Evolutionary conservation across 2,797 vertebrate species (phyloP).

Genomic region (Pseudochaenichthys georgianus): DNA sequence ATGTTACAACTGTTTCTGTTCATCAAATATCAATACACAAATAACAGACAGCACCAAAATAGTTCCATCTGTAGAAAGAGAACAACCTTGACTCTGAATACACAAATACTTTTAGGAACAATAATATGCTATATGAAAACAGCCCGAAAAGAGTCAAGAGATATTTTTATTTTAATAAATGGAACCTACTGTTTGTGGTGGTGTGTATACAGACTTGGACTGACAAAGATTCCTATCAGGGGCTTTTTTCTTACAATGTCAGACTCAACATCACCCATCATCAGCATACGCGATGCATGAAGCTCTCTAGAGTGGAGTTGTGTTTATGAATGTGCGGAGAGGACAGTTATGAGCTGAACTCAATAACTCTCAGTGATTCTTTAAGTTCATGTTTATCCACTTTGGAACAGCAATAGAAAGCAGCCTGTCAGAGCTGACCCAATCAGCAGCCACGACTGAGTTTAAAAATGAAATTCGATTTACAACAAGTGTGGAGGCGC

Average conservation of each 20-base stretch:
- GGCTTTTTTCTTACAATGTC: slow-evolving; percentile 36
- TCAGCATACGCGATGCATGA: slow-evolving; percentile 3
- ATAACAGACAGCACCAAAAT: slow-evolving; percentile 29
- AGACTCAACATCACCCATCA: slow-evolving; percentile 34
- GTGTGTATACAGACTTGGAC: slow-evolving; percentile 39
- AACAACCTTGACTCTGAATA: slow-evolving; percentile 40
- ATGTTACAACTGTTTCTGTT: slow-evolving; percentile 20
- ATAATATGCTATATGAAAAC: slow-evolving; percentile 51
- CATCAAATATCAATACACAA: slow-evolving; percentile 23
- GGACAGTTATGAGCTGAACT: slow-evolving; percentile 33
- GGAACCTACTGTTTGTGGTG: slow-evolving; percentile 23
- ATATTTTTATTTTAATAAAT: slow-evolving; percentile 50
- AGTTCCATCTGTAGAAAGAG: slow-evolving; percentile 30
- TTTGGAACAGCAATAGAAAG: slow-evolving; percentile 49
- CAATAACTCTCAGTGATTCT: slow-evolving; percentile 35
- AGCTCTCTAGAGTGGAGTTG: background rate
- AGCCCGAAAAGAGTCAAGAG: slow-evolving; percentile 42
- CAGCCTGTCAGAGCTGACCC: slow-evolving; percentile 26
- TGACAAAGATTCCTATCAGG: slow-evolving; percentile 36
- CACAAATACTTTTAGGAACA: slow-evolving; percentile 45
- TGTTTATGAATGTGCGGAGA: slow-evolving; percentile 14
- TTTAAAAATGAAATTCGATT: slow-evolving; percentile 61
- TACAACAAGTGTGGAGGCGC: slow-evolving; percentile 36
- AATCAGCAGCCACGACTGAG: slow-evolving; percentile 1
- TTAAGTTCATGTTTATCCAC: slow-evolving; percentile 47